phyloP scores from a whole-genome alignment of 2,888 invertebrate species.

The Pheosia tremula region DNA sequence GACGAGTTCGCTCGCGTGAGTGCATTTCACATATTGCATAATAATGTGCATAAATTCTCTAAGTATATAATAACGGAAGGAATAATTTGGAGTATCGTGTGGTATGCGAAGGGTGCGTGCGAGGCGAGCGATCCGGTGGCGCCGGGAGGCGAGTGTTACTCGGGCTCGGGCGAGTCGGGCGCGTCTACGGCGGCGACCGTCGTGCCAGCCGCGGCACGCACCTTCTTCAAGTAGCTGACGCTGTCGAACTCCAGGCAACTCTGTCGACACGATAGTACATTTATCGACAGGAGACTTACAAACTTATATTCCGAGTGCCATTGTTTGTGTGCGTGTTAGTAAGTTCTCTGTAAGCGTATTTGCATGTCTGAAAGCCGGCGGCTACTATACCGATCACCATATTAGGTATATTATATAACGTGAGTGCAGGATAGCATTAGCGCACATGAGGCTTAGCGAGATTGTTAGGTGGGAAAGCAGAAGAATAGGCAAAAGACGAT shows the following conservation, averaged over 20 bases:
- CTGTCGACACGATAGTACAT: conserved; percentile 62
- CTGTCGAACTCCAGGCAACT: conserved; percentile 83
- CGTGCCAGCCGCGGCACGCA: conserved; percentile 70
- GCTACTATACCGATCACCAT: background rate
- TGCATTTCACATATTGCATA: conserved; percentile 14
- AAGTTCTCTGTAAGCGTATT: conserved; percentile 11
- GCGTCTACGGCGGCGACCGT: conserved; percentile 72
- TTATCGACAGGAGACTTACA: conserved; percentile 26
- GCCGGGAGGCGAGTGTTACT: conserved; percentile 51
- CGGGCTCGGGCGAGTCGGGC: conserved; percentile 80
- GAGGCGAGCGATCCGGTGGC: conserved; percentile 30
- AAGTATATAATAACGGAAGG: conserved; percentile 16
- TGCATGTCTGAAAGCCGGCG: conserved; percentile 19
- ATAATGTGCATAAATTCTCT: conserved; percentile 13
- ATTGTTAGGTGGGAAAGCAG: conserved; percentile 52
- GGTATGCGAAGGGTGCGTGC: conserved; percentile 29
- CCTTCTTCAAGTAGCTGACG: conserved; percentile 77
- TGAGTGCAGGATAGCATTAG: conserved; percentile 10
- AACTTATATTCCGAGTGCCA: background rate
- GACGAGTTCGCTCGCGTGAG: conserved; percentile 36
- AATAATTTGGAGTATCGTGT: conserved; percentile 26
- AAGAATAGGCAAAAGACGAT: conserved; percentile 67
- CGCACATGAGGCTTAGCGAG: background rate
- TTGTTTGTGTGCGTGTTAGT: background rate
- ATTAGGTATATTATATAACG: conserved; percentile 9